Base-by-base conservation (phyloP, 2,888 invertebrate species). In the Ichneumoninae sp. region DNA sequence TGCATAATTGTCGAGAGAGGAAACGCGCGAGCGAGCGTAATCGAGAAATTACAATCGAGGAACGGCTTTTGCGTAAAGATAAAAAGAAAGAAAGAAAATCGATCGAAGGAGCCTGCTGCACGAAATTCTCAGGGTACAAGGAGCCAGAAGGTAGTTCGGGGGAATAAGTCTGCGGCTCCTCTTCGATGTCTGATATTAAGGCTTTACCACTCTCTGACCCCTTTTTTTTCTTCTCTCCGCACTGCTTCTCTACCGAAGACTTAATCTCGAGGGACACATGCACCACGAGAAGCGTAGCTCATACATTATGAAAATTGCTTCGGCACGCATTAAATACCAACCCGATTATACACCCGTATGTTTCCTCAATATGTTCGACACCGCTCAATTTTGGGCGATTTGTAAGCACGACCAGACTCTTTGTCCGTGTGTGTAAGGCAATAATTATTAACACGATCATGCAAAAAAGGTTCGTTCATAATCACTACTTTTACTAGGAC, bases 1-100 rank as follows among this genome's bases (percentile, higher is more conserved):
- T 84, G 84, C 84, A 84, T 84, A 77, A 84, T 81, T 78, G 81
- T 81, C 74, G 54, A 69, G 47, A 52, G 47, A 52, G 22, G 69
- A 69, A 68, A 30, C 19, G 57, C 22, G 57, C 57, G 57, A 57
- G 57, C 78, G 36, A 52, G 54, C 33, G 52, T 74, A 74, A 81
- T 74, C 63, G 50, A 69, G 77, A 74, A 81, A 84, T 84, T 69
- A 69, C 63, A 83, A 83, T 80, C 71, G 83, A 40, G 74, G 40
- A 57, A 52, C 54, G 22, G 66, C 26, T 66, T 36, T 40, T 10
- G 40, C 68, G 30, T 68, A 36, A 26, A 26, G 40, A 40, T 10
- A 4, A 13, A 30, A 50, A 63, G 26, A 44, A n/a, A 57, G n/a
- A 19, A 75, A 52, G 22, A 40, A 63, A 63, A 8, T 66, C 13